A percentile compares a stretch with the other conserved stretches of the same genome.
Evolutionary conservation across 2,888 invertebrate species (phyloP).

Genomic region (Perizoma flavofasciatum): DNA sequence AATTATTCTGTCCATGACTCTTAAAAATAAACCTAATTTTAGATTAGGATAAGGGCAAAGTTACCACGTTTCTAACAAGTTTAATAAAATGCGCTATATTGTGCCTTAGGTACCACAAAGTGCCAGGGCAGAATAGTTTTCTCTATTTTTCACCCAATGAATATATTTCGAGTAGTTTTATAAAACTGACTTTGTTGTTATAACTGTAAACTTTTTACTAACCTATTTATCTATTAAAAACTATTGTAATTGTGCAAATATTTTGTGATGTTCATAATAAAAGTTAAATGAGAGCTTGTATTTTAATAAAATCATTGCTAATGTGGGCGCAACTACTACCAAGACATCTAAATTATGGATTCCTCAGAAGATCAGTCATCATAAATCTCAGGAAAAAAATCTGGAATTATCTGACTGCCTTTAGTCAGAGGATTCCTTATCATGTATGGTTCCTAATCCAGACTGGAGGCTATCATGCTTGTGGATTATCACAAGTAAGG

Average conservation of each 20-base stretch:
- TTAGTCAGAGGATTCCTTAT: too few relatives aligned
- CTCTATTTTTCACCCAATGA: slow-evolving; percentile 23
- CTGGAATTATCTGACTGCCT: too few relatives aligned
- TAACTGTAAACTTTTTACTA: slow-evolving; percentile 46
- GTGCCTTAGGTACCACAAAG: background rate
- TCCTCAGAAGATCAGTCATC: too few relatives aligned
- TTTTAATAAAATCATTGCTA: slow-evolving; percentile 7
- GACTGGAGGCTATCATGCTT: too few relatives aligned
- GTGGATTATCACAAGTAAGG: too few relatives aligned
- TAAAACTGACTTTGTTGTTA: slow-evolving; percentile 37
- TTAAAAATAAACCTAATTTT: too few relatives aligned
- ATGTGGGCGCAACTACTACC: too few relatives aligned
- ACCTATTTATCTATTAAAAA: slow-evolving; percentile 32
- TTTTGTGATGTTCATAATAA: slow-evolving; percentile 71
- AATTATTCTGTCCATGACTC: too few relatives aligned
- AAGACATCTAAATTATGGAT: too few relatives aligned
- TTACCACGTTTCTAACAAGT: slow-evolving; percentile 21
- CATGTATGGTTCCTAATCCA: too few relatives aligned
- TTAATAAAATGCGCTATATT: background rate
- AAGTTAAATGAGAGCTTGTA: slow-evolving; percentile 48
- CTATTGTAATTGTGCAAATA: slow-evolving; percentile 51
- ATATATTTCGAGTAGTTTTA: slow-evolving; percentile 30
- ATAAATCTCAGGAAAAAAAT: too few relatives aligned
- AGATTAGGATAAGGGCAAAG: slow-evolving; percentile 26
- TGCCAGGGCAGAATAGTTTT: background rate